phyloP scores from a whole-genome alignment of 2,797 vertebrate species.

The Alca torda region DNA sequence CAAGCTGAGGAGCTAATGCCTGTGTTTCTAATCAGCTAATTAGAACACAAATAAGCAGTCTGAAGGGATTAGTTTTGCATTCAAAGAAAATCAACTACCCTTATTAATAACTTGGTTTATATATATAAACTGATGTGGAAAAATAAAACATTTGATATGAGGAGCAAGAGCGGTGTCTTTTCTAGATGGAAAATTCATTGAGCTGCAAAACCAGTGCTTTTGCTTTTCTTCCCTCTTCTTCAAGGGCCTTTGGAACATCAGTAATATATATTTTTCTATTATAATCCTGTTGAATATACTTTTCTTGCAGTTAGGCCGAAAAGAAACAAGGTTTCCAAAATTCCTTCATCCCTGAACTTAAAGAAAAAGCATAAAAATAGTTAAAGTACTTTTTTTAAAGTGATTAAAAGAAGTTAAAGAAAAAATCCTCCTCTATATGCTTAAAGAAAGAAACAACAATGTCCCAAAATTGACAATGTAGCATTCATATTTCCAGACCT shows the following conservation, averaged over 20 bases:
- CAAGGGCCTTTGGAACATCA: background rate
- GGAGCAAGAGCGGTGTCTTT: background rate
- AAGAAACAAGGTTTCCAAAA: background rate
- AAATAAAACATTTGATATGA: background rate
- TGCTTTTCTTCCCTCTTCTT: background rate
- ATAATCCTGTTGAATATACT: accelerated
- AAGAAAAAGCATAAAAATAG: background rate
- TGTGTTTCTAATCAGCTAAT: background rate
- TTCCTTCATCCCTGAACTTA: background rate
- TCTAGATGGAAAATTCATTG: background rate
- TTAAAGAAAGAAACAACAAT: background rate
- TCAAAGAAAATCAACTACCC: background rate
- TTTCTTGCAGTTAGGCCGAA: background rate
- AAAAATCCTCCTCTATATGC: background rate
- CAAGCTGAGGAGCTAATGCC: background rate
- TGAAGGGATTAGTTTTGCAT: background rate
- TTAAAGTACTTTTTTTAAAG: background rate
- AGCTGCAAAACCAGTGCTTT: background rate
- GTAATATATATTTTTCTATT: background rate
- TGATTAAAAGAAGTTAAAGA: background rate
- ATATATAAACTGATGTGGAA: background rate
- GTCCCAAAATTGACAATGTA: background rate
- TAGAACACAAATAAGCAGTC: background rate
- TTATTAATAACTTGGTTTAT: background rate
- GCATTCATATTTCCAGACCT: background rate